Conservation (phyloP, 2,113 vertebrate genomes). For the Quiscalus mexicanus region DNA sequence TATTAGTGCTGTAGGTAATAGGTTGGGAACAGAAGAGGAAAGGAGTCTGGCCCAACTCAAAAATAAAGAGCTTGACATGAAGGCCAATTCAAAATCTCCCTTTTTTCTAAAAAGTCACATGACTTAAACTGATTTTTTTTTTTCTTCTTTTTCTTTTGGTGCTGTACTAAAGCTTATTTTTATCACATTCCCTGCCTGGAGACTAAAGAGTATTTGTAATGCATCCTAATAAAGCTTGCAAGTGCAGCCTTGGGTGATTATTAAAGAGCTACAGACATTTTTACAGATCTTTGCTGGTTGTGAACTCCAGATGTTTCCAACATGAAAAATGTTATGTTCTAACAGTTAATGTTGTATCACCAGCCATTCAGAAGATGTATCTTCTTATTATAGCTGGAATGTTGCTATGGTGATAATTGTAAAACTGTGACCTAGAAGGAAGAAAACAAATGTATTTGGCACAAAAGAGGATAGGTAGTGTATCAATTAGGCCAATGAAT, state of each 20-base stretch:
- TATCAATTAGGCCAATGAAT: conserved; percentile 65
- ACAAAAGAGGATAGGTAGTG: conserved; percentile 31
- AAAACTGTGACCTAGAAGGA: conserved; percentile 69
- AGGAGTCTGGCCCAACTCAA: conserved; percentile 29
- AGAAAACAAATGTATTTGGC: conserved; percentile 51
- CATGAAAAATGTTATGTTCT: conserved; percentile 76
- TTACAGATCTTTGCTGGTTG: conserved; percentile 71
- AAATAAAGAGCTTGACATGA: conserved; percentile 49
- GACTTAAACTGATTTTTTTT: conserved; percentile 33
- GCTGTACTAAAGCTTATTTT: conserved; percentile 62
- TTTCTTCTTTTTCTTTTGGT: background rate
- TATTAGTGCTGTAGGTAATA: conserved; percentile 79
- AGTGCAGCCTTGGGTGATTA: conserved; percentile 71
- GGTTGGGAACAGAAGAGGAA: conserved; percentile 61
- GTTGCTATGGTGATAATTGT: conserved; percentile 79
- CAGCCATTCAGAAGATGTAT: conserved; percentile 77
- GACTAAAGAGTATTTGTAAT: conserved; percentile 67
- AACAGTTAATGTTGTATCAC: conserved; percentile 73
- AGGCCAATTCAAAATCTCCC: background rate
- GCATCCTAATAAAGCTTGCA: conserved; percentile 63
- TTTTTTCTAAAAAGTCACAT: background rate
- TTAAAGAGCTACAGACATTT: conserved; percentile 70
- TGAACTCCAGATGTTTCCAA: conserved; percentile 78
- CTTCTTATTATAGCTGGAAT: conserved; percentile 72
- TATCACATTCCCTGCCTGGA: conserved; percentile 29